Base-by-base conservation (phyloP, 2,797 vertebrate genomes). In the Gadopsis bispinosus region DNA sequence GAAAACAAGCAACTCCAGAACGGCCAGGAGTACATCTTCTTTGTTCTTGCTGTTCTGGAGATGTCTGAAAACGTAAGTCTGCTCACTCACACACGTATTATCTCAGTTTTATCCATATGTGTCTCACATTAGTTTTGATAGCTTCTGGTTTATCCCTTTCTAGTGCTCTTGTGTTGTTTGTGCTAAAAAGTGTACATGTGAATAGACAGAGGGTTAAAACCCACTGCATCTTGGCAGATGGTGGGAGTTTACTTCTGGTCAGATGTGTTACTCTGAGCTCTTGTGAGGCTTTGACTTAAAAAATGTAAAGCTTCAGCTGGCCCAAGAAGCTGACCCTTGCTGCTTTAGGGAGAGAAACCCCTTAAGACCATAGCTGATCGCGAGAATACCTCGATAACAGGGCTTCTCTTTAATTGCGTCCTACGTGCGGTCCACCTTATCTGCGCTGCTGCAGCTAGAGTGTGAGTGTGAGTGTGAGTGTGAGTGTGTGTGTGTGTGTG, bases 1-100 rank as follows among this genome's bases (percentile, higher is more conserved):
- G 96, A 98, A 86, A 99, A 99, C 94, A 98, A 97, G 87, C 97
- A 96, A 39, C 97, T 99, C 68, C 97, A 97, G 80, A 99, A 95
- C 11, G 97, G 98, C 84, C 98, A 99, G 90, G 98, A 99, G 91
- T 99, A 99, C 71, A 96, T 99, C 87, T 98, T 99, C 93, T 99
- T 99, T 70, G 97, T 99, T 67, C 94, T 99, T 53, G 98, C 98
- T 4, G 96, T 98, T 75, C 95, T 99, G 93, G 98, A 99, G 76
- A 97, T 97, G 81, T 97, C 97, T 2, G 98, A 99, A 92, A 98
- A 97, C 62, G 98, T 99, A 95, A 96, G 98, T 96, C 39, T 75
- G 64, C 43, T 47, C 20, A 43, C 4, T 5, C n/a, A 16, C 10
- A 37, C 39, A 39, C 4, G 14, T 22, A 10, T 74, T 51, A 43